Evolutionary conservation across 1,140 invertebrate species (phyloP), one percentile per base, ranked within the genome.

Genomic region (Dendrolimus kikuchii): DNA sequence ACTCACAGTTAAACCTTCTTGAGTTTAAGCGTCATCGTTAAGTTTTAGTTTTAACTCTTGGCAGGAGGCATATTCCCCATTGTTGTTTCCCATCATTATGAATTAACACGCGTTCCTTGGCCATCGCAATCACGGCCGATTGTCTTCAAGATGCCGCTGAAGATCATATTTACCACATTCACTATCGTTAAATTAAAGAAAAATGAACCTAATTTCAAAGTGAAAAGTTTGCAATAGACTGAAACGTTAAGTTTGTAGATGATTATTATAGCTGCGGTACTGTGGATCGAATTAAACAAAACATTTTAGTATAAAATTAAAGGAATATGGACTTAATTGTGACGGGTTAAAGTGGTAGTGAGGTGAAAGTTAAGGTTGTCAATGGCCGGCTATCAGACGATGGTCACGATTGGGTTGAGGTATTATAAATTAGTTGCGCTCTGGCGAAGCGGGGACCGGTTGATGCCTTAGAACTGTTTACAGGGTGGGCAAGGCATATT

Each of bases 361-460:
- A n/a, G 10, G 5, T 44, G 38, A 38, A 37, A 36, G 45, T 5
- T 7, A 10, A 5, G 39, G 40, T 51, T 41, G 42, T 53, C 48
- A 57, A 57, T 52, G 55, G 50, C 43, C 43, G 23, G 38, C 55
- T 46, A 48, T 57, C 55, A 43, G 51, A 39, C 23, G 45, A 58
- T 53, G 49, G 56, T 58, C 56, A 58, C 56, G 56, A 58, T 6
- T 39, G 41, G 41, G 51, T 58, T 51, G 46, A 47, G 53, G 53
- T 53, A 58, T 58, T 58, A 58, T 49, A 51, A 59, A 59, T 59
- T 59, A 59, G 57, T 43, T 38, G 43, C 57, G 57, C 51, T 59
- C 47, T 38, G 47, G 42, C 38, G 37, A 51, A 46, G 39, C 44
- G 49, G 7, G 38, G 47, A 48, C 45, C 48, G 54, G 41, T 48